Conservation (phyloP, 2,113 vertebrate species). For the Sprattus sprattus region DNA sequence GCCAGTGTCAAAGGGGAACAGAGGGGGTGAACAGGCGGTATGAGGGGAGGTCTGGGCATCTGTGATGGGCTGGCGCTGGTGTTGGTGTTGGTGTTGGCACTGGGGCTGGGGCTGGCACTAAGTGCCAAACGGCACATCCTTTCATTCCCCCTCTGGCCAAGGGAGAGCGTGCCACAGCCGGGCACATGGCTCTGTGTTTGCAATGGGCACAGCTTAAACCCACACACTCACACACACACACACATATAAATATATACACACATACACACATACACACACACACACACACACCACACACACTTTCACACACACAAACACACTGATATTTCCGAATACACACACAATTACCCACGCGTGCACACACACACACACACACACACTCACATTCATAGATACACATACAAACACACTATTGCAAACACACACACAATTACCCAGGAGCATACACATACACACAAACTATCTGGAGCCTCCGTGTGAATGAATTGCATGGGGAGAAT, state of each 20-base stretch:
- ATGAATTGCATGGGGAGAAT: not conserved
- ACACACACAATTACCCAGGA: not conserved
- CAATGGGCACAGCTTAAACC: not conserved
- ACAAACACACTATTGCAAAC: not conserved
- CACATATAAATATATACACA: not conserved
- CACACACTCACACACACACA: not conserved
- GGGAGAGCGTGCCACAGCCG: conserved; percentile 59
- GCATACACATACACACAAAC: not conserved
- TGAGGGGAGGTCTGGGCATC: conserved; percentile 63
- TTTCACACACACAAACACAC: not conserved
- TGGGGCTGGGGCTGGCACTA: not conserved
- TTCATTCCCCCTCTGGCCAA: conserved; percentile 51
- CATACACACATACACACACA: not conserved
- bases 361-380: not conserved
- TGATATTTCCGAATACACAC: not conserved
- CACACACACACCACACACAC: not conserved
- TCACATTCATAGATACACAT: not conserved
- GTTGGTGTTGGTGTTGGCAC: not conserved
- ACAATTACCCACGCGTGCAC: not conserved
- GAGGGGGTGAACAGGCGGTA: conserved; percentile 62
- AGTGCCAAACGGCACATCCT: conserved; percentile 62
- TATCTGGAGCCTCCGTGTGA: not conserved
- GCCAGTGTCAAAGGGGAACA: conserved; percentile 69
- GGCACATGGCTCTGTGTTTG: not conserved
- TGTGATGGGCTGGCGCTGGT: conserved; percentile 61